Base-by-base conservation (phyloP, 2,888 invertebrate species). In the Drosophila paramelanica region DNA sequence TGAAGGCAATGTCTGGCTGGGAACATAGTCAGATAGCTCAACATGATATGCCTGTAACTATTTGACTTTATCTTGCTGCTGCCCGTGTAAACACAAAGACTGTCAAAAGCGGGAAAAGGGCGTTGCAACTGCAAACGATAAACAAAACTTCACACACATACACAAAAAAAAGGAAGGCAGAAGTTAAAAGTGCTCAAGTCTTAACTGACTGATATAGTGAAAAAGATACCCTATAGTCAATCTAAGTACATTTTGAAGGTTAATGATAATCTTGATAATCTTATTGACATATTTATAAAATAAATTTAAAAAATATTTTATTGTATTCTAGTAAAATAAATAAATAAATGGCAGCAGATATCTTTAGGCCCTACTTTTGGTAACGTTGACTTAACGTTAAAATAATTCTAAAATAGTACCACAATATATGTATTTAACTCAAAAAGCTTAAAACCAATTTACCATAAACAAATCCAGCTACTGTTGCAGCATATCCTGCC, bases 11-110 rank as follows among this genome's bases (percentile, higher is more conserved):
- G 62, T 55, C 43, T 58, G 67, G 58, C 79, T 67, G 65, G 58
- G 45, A 58, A 62, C 41, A 60, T 80, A 59, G 77, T 73, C 77
- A 68, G 73, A 68, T 77, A 67, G 60, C 81, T 65, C 67, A 84
- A 72, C 78, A 73, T 84, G 82, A 87, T 82, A 78, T 68, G 70
- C 79, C 66, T 81, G 82, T 81, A 87, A 82, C 81, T 78, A 78
- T 82, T 82, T 82, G 82, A 87, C 87, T 82, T 87, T 84, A 87
- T 82, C 78, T 75, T 68, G 81, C 72, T 80, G 76, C 51, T 65
- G 53, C 62, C 50, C 53, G 59, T 73, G 72, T 68, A 83, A 77
- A 83, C 72, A 80, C 56, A 55, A 45, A 53, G 52, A 59, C 45
- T 53, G 43, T 57, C 45, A 36, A 61, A 58, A 47, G 55, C 33